These are phyloP conservation scores for Conger conger DNA, from an alignment of 2,113 vertebrate species.

Conservation along the genomic window DNA sequence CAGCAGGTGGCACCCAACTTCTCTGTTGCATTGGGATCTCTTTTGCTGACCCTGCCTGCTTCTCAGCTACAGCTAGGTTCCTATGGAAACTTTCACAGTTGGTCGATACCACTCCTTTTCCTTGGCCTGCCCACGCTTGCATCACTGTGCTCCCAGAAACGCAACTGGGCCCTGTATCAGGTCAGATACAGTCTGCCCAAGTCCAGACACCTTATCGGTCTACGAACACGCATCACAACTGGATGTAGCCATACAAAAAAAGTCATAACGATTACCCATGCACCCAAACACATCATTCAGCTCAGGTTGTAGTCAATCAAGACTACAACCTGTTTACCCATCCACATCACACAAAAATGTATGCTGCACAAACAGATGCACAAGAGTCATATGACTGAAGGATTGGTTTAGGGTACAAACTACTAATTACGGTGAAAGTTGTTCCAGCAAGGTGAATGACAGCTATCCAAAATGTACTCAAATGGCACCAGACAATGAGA, in stretches of 20 bases:
- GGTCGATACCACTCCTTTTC: conserved; percentile 30
- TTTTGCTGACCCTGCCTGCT: conserved; percentile 23
- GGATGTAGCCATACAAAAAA: background rate
- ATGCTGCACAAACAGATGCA: background rate
- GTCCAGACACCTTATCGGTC: background rate
- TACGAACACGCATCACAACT: background rate
- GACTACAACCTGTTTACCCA: background rate
- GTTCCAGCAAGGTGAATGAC: background rate
- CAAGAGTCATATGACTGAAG: background rate
- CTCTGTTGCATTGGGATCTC: background rate
- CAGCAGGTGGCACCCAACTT: conserved; percentile 16
- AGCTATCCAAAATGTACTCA: background rate
- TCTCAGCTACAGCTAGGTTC: conserved; percentile 35
- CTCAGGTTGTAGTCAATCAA: background rate
- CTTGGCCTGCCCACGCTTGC: background rate
- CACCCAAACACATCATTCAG: background rate
- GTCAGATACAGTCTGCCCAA: background rate
- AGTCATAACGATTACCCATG: background rate
- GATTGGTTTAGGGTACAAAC: background rate
- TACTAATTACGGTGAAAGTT: too few species aligned
- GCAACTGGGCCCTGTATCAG: background rate
- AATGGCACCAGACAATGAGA: background rate
- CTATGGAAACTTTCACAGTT: conserved; percentile 35
- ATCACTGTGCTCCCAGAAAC: conserved; percentile 8
- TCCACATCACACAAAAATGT: background rate